Base-by-base conservation (phyloP, 2,797 vertebrate genomes). In the Aldrovandia affinis region DNA sequence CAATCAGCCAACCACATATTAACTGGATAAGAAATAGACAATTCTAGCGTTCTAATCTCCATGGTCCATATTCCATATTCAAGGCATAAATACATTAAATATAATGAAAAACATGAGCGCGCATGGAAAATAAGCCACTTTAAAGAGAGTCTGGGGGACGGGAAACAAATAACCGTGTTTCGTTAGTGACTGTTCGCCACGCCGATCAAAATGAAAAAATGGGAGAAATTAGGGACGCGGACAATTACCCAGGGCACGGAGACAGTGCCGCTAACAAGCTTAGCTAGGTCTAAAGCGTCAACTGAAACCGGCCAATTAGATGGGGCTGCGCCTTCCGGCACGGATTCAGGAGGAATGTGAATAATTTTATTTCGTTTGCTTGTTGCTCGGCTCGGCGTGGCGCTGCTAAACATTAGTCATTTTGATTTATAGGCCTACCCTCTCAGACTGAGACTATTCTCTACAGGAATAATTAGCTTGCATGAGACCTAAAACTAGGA, bases 281-380 rank as follows among this genome's bases (percentile, higher is more conserved):
- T 44, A 20, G 33, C 7, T 22, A 20, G 15, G 70, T 44, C 5
- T 25, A 44, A 75, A 39, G 5, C 8, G 3, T 9, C n/a, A 25
- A 42, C 70, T 75, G 70, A 47, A 75, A 47, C 70, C 22, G 39
- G 36, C 70, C 70, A 75, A 75, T 75, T 47, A 75, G 39, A 9
- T 8, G 18, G 15, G 70, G 55, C 50, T 52, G n/a, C n/a, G 50
- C 50, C 12, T 39, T 33, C 36, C 68, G 8, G 68, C 18, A 22
- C 36, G 68, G 36, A 36, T 39, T 75, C 39, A 44, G 70, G 39
- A 47, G 70, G 39, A 20, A 20, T n/a, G 39, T 75, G 70, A 75
- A 75, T 18, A 8, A 25, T 44, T 75, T 22, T 44, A 36, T 42
- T 75, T 75, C 20, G 36, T 44, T 42, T 70, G 30, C 61, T 70